Conservation (phyloP, 2,797 vertebrate species). For the Spinus pinus region DNA sequence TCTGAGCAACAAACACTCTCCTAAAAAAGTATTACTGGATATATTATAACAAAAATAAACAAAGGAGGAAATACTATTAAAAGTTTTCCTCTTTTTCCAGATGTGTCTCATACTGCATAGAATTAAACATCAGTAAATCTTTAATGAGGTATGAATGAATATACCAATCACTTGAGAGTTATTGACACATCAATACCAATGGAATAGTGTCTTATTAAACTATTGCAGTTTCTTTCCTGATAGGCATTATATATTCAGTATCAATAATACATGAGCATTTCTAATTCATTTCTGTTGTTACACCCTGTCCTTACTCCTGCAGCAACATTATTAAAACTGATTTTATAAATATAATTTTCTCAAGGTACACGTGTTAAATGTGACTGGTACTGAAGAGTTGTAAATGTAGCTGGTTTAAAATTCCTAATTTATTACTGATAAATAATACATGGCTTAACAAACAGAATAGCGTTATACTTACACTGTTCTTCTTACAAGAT, state of each 20-base stretch:
- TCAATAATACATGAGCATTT: conserved; percentile 76
- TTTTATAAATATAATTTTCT: conserved; percentile 71
- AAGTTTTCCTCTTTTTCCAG: conserved; percentile 48
- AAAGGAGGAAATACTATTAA: conserved; percentile 63
- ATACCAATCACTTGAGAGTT: conserved; percentile 68
- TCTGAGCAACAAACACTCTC: conserved; percentile 45
- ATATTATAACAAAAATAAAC: conserved; percentile 70
- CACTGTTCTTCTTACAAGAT: conserved; percentile 19
- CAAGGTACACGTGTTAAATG: conserved; percentile 44
- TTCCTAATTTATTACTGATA: conserved; percentile 62
- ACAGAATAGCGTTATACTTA: neutral
- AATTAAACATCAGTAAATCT: conserved; percentile 73
- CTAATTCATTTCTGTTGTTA: conserved; percentile 73
- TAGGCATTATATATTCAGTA: conserved; percentile 58
- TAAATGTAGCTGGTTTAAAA: conserved; percentile 51
- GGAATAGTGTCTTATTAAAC: conserved; percentile 62
- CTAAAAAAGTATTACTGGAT: conserved; percentile 55
- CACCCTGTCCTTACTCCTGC: conserved; percentile 59
- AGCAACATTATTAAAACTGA: conserved; percentile 70
- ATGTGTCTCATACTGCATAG: conserved; percentile 23
- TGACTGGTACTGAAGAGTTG: conserved; percentile 36
- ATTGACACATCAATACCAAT: conserved; percentile 71
- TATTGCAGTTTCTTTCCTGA: conserved; percentile 56
- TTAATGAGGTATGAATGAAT: conserved; percentile 68
- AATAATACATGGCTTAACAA: conserved; percentile 68